phyloP scores from a whole-genome alignment of 1,140 invertebrate species.

The Mactra quadrangularis region DNA sequence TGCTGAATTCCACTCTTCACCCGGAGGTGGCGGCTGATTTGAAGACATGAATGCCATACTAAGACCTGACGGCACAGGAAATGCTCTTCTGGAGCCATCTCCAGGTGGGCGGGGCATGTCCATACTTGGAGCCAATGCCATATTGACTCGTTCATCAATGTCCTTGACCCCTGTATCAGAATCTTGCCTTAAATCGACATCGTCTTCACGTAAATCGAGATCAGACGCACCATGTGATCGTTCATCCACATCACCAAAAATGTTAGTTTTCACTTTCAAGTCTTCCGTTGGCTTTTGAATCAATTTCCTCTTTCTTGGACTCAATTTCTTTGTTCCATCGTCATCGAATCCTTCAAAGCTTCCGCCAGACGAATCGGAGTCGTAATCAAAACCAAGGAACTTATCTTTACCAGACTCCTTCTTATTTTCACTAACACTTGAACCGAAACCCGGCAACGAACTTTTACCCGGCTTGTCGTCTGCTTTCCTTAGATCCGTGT shows the following conservation, averaged over 20 bases:
- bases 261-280: slow-evolving; percentile 1
- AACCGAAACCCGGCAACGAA: neutral
- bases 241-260: slow-evolving; percentile 46
- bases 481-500: slow-evolving; percentile 50
- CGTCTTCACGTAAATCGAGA: slow-evolving; percentile 10
- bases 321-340: slow-evolving; percentile 53
- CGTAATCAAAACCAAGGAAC: slow-evolving; percentile 57
- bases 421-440: neutral
- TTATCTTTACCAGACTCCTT: slow-evolving; percentile 14
- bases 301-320: slow-evolving; percentile 47
- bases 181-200: slow-evolving; percentile 18
- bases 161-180: slow-evolving; percentile 5
- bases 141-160: slow-evolving; percentile 29
- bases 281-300: slow-evolving; percentile 20
- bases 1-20: slow-evolving; percentile 50
- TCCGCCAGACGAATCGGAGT: slow-evolving; percentile 58
- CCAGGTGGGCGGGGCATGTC: slow-evolving; percentile 15
- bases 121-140: neutral
- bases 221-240: neutral
- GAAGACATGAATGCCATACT: slow-evolving; percentile 10
- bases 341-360: slow-evolving; percentile 63
- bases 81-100: neutral
- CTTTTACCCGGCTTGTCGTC: slow-evolving; percentile 46
- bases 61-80: neutral
- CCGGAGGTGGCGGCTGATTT: slow-evolving; percentile 48